Base-by-base conservation (phyloP, 2,797 vertebrate species). In the Arnoldichthys spilopterus region DNA sequence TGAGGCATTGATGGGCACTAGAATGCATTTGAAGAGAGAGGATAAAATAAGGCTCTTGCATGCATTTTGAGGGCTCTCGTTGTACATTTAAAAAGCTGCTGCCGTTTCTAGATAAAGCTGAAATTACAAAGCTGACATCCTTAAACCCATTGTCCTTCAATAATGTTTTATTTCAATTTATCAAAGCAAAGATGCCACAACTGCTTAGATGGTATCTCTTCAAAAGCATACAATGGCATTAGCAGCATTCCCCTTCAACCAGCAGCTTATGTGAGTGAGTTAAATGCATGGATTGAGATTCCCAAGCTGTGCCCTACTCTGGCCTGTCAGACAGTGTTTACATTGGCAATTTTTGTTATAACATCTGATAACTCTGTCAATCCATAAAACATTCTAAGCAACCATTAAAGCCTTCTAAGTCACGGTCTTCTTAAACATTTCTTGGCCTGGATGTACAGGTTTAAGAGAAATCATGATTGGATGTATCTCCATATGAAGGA, bases 241-340 rank as follows among this genome's bases (percentile, higher is more conserved):
- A 88, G 83, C 73, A 64, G 84, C 86, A 28, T 85, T 89, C 87
- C 86, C 87, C 89, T 91, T 89, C 83, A 90, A 88, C 90, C 86
- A 85, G 83, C 85, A 83, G 82, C 87, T 91, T 81, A 79, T 80
- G 69, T 86, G 85, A 89, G 85, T 89, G 86, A 89, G 88, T 76
- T 90, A 87, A 78, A 82, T 82, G 77, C 68, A 77, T 67, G 68
- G 71, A 61, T 81, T 81, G 81, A 75, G 51, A 79, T 89, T 80
- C 82, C 85, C 69, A 72, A 85, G 78, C 85, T 34, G 49, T 76
- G 69, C 78, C 79, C 79, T 77, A 58, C 74, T 76, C 85, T 79
- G 82, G 76, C 77, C 58, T 30, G 13, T 79, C 82, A 84, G 85
- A 79, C 34, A 68, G 85, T 61, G 64, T 47, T 68, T 32, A 63